Conservation (phyloP, 2,113 vertebrate species). For the Neolamprologus tretocephalus region DNA sequence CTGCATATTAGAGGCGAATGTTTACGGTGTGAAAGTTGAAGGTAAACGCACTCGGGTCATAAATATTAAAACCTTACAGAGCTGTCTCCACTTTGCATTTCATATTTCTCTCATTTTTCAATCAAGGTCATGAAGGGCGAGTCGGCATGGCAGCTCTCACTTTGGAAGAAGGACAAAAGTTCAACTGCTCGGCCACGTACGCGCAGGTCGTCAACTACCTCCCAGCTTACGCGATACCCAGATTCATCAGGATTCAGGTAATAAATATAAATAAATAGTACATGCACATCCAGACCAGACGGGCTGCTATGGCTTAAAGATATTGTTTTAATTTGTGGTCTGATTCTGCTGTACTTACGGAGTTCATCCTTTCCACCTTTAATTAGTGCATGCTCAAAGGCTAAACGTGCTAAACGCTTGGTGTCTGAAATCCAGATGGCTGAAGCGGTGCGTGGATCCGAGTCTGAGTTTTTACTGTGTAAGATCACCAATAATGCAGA, state of each 20-base stretch:
- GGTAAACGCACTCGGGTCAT: conserved; percentile 56
- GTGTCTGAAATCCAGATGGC: neutral
- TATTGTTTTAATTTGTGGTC: neutral
- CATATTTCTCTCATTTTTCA: neutral
- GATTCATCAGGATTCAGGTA: conserved; percentile 85
- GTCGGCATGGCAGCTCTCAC: conserved; percentile 83
- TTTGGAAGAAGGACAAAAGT: conserved; percentile 66
- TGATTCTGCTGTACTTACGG: neutral
- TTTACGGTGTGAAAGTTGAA: conserved; percentile 85
- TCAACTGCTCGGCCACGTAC: conserved; percentile 70
- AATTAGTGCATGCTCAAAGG: neutral
- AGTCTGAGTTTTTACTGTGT: neutral
- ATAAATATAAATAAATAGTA: neutral
- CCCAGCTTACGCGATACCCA: conserved; percentile 79
- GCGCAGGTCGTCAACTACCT: conserved; percentile 63
- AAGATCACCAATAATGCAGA: neutral
- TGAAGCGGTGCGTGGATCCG: neutral
- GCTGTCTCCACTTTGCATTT: neutral
- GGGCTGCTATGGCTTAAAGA: neutral
- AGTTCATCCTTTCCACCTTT: neutral
- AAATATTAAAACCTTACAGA: neutral
- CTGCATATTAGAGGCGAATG: conserved; percentile 80
- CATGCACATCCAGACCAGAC: neutral
- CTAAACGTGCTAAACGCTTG: neutral
- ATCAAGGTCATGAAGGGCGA: conserved; percentile 81